Percentiles rank a stretch among this genome's conserved stretches.
These are phyloP conservation scores for Tricholaema leucomelas DNA, from an alignment of 2,113 vertebrate genomes.

Conservation along the genomic window DNA sequence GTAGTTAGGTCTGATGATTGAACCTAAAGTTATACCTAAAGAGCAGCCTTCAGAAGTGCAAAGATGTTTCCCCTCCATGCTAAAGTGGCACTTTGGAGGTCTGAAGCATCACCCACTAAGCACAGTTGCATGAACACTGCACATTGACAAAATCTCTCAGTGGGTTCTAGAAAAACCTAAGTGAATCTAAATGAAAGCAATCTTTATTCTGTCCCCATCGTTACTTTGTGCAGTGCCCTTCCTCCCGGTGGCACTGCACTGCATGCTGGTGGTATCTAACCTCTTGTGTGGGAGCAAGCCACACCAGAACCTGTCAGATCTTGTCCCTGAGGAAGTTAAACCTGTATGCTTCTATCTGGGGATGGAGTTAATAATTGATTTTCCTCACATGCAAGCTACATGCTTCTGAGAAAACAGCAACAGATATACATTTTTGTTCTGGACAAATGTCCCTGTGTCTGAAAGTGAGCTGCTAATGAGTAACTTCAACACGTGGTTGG, in stretches of 20 bases:
- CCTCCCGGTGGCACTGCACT: not conserved
- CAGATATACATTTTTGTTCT: not conserved
- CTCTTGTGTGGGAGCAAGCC: not conserved
- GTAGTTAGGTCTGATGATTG: not conserved
- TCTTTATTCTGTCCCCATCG: not conserved
- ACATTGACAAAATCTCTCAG: not conserved
- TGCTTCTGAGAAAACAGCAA: conserved; percentile 11
- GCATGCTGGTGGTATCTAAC: not conserved
- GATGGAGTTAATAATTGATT: conserved; percentile 51
- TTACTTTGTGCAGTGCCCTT: not conserved
- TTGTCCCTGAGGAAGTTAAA: not conserved
- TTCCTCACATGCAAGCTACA: not conserved
- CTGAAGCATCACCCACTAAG: not conserved
- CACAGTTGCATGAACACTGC: not conserved
- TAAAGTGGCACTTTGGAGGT: not conserved
- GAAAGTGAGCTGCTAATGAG: not conserved
- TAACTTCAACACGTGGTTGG: not conserved
- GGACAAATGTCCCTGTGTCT: not conserved
- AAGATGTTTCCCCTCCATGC: not conserved
- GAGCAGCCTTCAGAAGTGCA: not conserved
- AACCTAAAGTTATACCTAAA: not conserved
- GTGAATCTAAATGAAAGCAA: not conserved
- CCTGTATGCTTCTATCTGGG: not conserved
- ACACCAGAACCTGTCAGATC: not conserved
- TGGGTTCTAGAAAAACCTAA: not conserved